A percentile compares a stretch with the other conserved stretches of the same genome.
These are phyloP conservation scores for Cyaniris semiargus DNA, from an alignment of 2,888 invertebrate species.

Conservation along the genomic window DNA sequence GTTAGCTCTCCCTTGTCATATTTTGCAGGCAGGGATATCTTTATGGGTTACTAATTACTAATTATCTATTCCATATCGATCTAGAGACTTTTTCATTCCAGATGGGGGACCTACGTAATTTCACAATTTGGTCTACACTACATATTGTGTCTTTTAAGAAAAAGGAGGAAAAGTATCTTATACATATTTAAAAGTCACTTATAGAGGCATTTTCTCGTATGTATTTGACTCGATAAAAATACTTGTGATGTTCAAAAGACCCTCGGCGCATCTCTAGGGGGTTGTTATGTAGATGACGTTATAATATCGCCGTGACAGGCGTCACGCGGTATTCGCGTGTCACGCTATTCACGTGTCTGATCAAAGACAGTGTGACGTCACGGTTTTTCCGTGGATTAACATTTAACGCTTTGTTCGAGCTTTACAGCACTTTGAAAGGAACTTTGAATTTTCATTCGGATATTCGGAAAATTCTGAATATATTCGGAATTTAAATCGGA, in stretches of 20 bases:
- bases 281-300: slow-evolving; percentile 37
- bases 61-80: too few relatives aligned
- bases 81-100: too few relatives aligned
- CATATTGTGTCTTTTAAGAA: too few relatives aligned
- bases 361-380: slow-evolving; percentile 68
- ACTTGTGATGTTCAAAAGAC: neutral
- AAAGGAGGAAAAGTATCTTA: too few relatives aligned
- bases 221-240: neutral
- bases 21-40: too few relatives aligned
- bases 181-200: neutral
- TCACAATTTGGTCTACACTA: too few relatives aligned
- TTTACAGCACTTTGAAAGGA: slow-evolving; percentile 25
- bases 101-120: too few relatives aligned
- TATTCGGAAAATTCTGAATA: too few relatives aligned
- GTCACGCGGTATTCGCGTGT: slow-evolving; percentile 41
- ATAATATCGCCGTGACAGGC: slow-evolving; percentile 32
- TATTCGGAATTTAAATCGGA: too few relatives aligned
- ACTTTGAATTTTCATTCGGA: neutral
- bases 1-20: too few relatives aligned
- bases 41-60: too few relatives aligned
- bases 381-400: slow-evolving; percentile 53
- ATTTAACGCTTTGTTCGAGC: slow-evolving; percentile 42
- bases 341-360: slow-evolving; percentile 70
- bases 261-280: neutral
- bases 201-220: neutral